Percentiles rank a stretch among this genome's conserved stretches.
Conservation (phyloP, 1,140 invertebrate species). For the Sminthurinus signatus region DNA sequence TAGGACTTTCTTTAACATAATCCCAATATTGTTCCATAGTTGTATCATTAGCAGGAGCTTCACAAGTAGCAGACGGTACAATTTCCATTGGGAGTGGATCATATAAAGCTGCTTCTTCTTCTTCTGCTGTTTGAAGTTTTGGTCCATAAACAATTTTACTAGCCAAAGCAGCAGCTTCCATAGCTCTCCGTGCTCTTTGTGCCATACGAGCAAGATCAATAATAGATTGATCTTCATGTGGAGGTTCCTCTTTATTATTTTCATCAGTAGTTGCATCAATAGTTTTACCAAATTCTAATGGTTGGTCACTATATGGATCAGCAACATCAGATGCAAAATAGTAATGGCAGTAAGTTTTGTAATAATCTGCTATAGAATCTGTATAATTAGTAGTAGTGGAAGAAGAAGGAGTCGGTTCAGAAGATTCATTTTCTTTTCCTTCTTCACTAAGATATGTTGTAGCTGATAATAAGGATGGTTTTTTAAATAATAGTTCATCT, state of each 20-base stretch:
- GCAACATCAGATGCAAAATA: conserved; percentile 25
- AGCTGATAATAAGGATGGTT: background rate
- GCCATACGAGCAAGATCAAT: conserved; percentile 32
- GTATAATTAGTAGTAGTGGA: conserved; percentile 12
- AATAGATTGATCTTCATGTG: background rate
- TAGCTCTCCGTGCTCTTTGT: conserved; percentile 18
- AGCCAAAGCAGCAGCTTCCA: conserved; percentile 14
- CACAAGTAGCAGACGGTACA: conserved; percentile 15
- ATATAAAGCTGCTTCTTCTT: conserved; percentile 26
- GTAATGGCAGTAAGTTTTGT: conserved; percentile 27
- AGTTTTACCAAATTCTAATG: conserved; percentile 27
- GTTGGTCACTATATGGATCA: conserved; percentile 25
- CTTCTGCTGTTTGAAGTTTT: background rate
- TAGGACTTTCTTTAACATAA: conserved; percentile 30
- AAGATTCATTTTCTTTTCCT: background rate
- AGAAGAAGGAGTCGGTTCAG: background rate
- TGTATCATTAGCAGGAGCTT: conserved; percentile 10
- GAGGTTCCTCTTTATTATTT: background rate
- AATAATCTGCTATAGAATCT: conserved; percentile 29
- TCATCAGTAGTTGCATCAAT: conserved; percentile 19
- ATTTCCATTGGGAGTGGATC: conserved; percentile 40
- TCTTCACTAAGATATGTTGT: background rate
- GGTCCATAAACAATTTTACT: conserved; percentile 1
- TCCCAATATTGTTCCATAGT: conserved; percentile 36
- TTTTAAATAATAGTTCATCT: background rate